Evolutionary conservation across 2,888 invertebrate genomes (phyloP).

Genomic region (Apodemia hepburni): DNA sequence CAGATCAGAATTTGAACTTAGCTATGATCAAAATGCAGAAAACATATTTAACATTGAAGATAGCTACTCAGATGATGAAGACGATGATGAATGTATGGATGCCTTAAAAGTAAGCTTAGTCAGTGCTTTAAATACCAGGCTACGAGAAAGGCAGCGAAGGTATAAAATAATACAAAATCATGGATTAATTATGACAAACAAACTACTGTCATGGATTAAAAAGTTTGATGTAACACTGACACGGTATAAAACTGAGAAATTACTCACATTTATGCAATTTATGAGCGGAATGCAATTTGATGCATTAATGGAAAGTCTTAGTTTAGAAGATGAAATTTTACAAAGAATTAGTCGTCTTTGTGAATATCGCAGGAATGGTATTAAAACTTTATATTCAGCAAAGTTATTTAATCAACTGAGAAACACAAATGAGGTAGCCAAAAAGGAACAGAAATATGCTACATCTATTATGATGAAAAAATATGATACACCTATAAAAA

Average conservation of each 20-base stretch:
- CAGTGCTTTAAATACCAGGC: slow-evolving; percentile 87
- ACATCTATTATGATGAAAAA: slow-evolving; percentile 56
- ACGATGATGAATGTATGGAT: slow-evolving; percentile 76
- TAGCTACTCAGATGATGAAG: slow-evolving; percentile 65
- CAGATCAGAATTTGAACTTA: slow-evolving; percentile 91
- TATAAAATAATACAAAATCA: slow-evolving; percentile 87
- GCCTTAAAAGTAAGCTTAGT: slow-evolving; percentile 85
- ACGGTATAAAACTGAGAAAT: slow-evolving; percentile 76
- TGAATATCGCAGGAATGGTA: slow-evolving; percentile 85
- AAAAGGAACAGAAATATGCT: slow-evolving; percentile 68
- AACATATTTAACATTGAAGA: slow-evolving; percentile 77
- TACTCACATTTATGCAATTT: slow-evolving; percentile 88
- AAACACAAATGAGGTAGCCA: slow-evolving; percentile 77
- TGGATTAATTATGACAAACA: slow-evolving; percentile 88
- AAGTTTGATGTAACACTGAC: slow-evolving; percentile 84
- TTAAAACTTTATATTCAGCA: slow-evolving; percentile 82
- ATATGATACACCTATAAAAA: slow-evolving; percentile 40
- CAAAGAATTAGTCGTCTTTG: slow-evolving; percentile 81
- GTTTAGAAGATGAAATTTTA: slow-evolving; percentile 84
- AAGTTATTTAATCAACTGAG: slow-evolving; percentile 83
- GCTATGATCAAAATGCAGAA: slow-evolving; percentile 92
- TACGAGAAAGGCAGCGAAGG: slow-evolving; percentile 86
- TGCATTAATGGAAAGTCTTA: slow-evolving; percentile 87
- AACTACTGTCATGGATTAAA: slow-evolving; percentile 84
- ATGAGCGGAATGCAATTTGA: slow-evolving; percentile 87